Evolutionary conservation across 2,797 vertebrate genomes (phyloP), one percentile per base, ranked within the genome.

Genomic region (Spinibarbus caldwelli): DNA sequence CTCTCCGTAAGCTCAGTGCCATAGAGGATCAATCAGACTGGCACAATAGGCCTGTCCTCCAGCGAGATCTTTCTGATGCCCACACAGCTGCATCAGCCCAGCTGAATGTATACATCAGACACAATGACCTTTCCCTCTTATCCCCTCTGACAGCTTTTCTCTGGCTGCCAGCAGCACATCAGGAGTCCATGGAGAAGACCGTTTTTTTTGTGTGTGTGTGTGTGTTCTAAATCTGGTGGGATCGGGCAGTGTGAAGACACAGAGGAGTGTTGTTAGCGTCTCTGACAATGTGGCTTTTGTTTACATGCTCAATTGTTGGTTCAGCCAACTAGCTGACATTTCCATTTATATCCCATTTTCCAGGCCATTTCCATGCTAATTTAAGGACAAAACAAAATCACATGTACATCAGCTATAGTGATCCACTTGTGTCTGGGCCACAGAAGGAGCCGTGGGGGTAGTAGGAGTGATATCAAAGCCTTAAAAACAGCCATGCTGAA

Each of bases 11-110:
- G 91, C 87, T 91, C 79, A 83, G 88, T 89, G 88, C 91, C 86
- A 90, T 88, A 91, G 91, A 89, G 95, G 94, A 95, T 95, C 95
- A 95, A 93, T 95, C 93, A 95, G 94, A 92, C 91, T 90, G 91
- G 92, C 90, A 95, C 94, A 96, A 95, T 94, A 91, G 94, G 92
- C 89, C 92, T 76, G 92, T 92, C 93, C 94, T 92, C 92, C 91
- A 93, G 89, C 85, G 89, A 78, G 77, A 83, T 76, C 64, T 75
- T 87, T 90, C 89, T 85, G 91, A 90, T 89, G 93, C 90, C 92
- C 90, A 87, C 92, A 93, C 95, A 95, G 95, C 95, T 95, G 95
- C 93, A 92, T 79, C 71, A 90, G 91, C 90, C 89, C 92, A 93
- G 93, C 93, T 93, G 92, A 94, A 92, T 90, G 90, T 93, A 80